Base-by-base conservation (phyloP, 1,140 invertebrate species). In the Caenorhabditis latens region DNA sequence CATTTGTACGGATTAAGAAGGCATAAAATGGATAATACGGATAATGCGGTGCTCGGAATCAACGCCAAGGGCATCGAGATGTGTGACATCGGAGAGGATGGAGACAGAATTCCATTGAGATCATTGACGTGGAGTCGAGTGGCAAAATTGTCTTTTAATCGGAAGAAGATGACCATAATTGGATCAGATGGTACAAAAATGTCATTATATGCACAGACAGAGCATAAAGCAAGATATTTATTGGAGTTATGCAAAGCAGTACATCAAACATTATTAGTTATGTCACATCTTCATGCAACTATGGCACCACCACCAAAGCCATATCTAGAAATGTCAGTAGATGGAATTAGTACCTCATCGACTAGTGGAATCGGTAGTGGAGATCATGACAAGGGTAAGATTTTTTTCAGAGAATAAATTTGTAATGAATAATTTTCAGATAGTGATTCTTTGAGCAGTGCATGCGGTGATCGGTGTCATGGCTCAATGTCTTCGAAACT, bases 361-460 rank as follows among this genome's bases (percentile, higher is more conserved):
- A 97, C 96, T 5, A 97, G 97, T 97, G 96, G 92, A 97, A 98
- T 93, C 95, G 96, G 88, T 96, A 97, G 71, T 96, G 97, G 92
- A 97, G 96, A 83, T 95, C 97, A 93, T 96, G 97, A 93, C 96
- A 97, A 89, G 94, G 94, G 92, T 95, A 95, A 93, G 94, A 94
- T 94, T 24, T 13, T 8, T 9, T 50, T 42, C 13, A 3, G 19
- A 40, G 42, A 9, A 16, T 2, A 40, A 32, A 19, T 84, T 50
- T 19, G 40, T 4, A 40, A n/a, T 32, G 6, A 87, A 24, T 43
- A 0, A 32, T 21, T 53, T 88, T 58, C 84, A 87, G 84, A 84
- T 82, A 63, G 57, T 24, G 83, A 87, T 57, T 87, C 84, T 50
- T 53, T 87, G 57, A 67, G 63, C 63, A 79, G 61, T 87, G 53